Evolutionary conservation across 1,140 invertebrate species (phyloP).

Genomic region (Papilio dardanus): DNA sequence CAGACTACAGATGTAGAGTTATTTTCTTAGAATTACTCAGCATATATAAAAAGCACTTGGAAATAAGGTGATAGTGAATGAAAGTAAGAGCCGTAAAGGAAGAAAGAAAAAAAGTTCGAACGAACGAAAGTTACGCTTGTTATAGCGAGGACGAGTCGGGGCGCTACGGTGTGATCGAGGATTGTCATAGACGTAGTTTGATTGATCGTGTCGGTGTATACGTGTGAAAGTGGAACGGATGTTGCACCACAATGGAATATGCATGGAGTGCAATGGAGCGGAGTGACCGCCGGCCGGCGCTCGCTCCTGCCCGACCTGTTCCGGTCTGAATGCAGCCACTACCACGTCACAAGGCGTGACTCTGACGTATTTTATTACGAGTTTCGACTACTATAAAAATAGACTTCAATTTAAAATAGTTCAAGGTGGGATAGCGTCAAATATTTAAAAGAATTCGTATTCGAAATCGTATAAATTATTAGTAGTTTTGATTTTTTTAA

Average conservation of each 20-base stretch:
- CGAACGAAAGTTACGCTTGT: slow-evolving; percentile 4
- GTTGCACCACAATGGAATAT: slow-evolving; percentile 68
- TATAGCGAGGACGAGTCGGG: background rate
- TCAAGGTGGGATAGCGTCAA: no score
- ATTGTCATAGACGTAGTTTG: slow-evolving; percentile 39
- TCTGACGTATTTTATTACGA: slow-evolving; percentile 7
- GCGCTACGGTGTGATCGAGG: background rate
- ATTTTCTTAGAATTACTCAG: background rate
- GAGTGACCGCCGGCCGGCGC: slow-evolving; percentile 54
- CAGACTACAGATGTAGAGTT: background rate
- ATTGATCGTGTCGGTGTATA: slow-evolving; percentile 42
- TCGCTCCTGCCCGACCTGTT: slow-evolving; percentile 55
- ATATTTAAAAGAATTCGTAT: no score
- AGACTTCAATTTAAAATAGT: no score
- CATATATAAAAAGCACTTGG: background rate
- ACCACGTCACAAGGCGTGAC: background rate
- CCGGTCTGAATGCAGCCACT: slow-evolving; percentile 56
- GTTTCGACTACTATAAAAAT: background rate
- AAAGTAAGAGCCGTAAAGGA: slow-evolving; percentile 25
- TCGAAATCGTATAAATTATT: no score
- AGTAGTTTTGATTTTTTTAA: no score
- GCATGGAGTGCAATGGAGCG: slow-evolving; percentile 68
- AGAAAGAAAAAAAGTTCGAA: slow-evolving; percentile 10
- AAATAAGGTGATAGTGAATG: slow-evolving; percentile 20
- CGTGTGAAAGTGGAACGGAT: slow-evolving; percentile 75